Evolutionary conservation across 2,888 invertebrate genomes (phyloP).

Genomic region (Luperina testacea): DNA sequence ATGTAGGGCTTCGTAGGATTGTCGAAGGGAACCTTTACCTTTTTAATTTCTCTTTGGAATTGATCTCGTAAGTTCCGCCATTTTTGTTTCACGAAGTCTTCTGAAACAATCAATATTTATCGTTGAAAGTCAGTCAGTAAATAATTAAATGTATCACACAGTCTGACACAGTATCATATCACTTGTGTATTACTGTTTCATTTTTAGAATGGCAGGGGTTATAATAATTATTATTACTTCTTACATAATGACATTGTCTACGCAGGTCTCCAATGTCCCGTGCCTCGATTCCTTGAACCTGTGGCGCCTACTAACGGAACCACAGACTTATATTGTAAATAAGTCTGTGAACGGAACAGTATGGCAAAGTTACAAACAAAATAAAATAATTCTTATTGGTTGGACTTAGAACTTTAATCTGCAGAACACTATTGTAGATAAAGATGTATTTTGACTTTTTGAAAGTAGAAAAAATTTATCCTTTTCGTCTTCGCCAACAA

Average conservation of each 20-base stretch:
- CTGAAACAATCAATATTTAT: conserved; percentile 53
- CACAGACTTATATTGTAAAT: too few relatives aligned
- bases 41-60: conserved; percentile 63
- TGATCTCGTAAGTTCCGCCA: conserved; percentile 70
- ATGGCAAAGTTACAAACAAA: neutral
- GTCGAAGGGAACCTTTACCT: conserved; percentile 43
- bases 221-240: neutral
- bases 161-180: neutral
- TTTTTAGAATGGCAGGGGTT: neutral
- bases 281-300: neutral
- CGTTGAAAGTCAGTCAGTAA: neutral
- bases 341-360: too few relatives aligned
- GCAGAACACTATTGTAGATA: neutral
- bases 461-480: too few relatives aligned
- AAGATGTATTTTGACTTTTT: neutral
- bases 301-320: neutral
- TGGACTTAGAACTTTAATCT: neutral
- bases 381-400: neutral
- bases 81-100: conserved; percentile 64
- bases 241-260: neutral
- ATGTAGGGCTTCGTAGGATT: conserved; percentile 54
- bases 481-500: neutral
- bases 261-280: neutral
- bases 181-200: neutral
- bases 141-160: neutral